Conservation (phyloP, 2,888 invertebrate genomes). For the Craniophora ligustri region DNA sequence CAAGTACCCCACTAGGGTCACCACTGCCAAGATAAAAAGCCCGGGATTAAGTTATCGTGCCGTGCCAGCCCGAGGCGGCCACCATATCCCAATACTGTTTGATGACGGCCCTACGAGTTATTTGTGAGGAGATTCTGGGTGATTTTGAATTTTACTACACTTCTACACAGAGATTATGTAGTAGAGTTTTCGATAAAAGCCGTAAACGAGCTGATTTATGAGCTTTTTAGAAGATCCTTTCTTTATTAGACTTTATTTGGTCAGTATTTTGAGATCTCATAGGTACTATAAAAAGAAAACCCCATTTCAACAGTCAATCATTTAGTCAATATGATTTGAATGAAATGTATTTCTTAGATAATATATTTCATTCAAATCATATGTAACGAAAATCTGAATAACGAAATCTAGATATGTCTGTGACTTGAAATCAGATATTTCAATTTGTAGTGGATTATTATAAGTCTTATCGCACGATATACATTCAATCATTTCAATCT, state of each 20-base stretch:
- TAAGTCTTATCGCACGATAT: background rate
- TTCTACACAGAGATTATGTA: slow-evolving; percentile 31
- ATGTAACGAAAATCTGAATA: background rate
- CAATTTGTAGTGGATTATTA: background rate
- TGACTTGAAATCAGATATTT: background rate
- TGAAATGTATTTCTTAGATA: too few species aligned
- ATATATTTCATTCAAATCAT: too few species aligned
- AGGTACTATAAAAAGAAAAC: background rate
- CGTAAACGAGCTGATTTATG: slow-evolving; percentile 25
- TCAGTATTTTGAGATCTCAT: background rate
- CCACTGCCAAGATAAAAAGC: slow-evolving; percentile 64
- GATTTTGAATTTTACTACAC: slow-evolving; percentile 50
- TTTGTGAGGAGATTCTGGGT: slow-evolving; percentile 48
- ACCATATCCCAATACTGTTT: slow-evolving; percentile 60
- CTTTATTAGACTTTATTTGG: slow-evolving; percentile 9
- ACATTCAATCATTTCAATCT: slow-evolving; percentile 20
- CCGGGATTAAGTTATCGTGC: slow-evolving; percentile 73
- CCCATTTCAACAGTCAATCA: background rate
- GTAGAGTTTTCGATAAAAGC: slow-evolving; percentile 25
- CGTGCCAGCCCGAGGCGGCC: slow-evolving; percentile 52
- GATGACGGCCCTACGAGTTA: slow-evolving; percentile 56
- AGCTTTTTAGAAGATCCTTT: slow-evolving; percentile 5
- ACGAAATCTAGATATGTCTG: background rate
- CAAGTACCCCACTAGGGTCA: slow-evolving; percentile 41
- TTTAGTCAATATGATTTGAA: too few species aligned